These are phyloP conservation scores for Papilio machaon DNA, from an alignment of 1,140 invertebrate genomes.

Conservation along the genomic window DNA sequence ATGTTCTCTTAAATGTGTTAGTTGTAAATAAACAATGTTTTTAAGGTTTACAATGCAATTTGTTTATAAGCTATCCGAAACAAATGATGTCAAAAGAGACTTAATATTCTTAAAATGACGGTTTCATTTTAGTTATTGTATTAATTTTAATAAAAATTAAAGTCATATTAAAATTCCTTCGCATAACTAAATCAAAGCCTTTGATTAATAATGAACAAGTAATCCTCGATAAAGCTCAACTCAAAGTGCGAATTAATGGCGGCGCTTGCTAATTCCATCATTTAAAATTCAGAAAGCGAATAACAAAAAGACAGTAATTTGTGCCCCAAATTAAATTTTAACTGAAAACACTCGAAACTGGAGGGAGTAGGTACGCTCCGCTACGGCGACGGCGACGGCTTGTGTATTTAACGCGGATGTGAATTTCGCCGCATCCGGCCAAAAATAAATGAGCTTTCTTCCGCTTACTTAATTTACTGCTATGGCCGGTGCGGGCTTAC, in stretches of 20 bases:
- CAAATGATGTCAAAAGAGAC: not conserved
- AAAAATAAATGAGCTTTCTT: slow-evolving; percentile 81
- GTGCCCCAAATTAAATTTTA: slow-evolving; percentile 76
- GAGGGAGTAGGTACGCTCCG: slow-evolving; percentile 59
- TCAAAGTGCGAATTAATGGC: slow-evolving; percentile 57
- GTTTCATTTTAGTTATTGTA: not conserved
- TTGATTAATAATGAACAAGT: slow-evolving; percentile 49
- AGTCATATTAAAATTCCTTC: not conserved
- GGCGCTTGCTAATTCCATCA: slow-evolving; percentile 54
- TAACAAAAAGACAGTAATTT: slow-evolving; percentile 78
- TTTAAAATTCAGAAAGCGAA: slow-evolving; percentile 76
- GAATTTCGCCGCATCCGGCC: slow-evolving; percentile 77
- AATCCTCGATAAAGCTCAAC: slow-evolving; percentile 46
- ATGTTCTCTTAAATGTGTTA: not conserved
- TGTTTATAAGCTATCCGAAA: not conserved
- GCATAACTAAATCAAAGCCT: slow-evolving; percentile 35
- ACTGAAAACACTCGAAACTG: slow-evolving; percentile 73
- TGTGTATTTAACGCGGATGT: slow-evolving; percentile 81
- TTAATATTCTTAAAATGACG: not conserved
- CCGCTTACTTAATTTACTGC: slow-evolving; percentile 80
- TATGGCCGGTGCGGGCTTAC: slow-evolving; percentile 61
- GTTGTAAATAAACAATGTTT: not conserved
- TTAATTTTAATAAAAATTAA: not conserved
- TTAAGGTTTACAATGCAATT: not conserved
- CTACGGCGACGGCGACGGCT: slow-evolving; percentile 65